phyloP scores from a whole-genome alignment of 2,888 invertebrate genomes.

The Empis livida region DNA sequence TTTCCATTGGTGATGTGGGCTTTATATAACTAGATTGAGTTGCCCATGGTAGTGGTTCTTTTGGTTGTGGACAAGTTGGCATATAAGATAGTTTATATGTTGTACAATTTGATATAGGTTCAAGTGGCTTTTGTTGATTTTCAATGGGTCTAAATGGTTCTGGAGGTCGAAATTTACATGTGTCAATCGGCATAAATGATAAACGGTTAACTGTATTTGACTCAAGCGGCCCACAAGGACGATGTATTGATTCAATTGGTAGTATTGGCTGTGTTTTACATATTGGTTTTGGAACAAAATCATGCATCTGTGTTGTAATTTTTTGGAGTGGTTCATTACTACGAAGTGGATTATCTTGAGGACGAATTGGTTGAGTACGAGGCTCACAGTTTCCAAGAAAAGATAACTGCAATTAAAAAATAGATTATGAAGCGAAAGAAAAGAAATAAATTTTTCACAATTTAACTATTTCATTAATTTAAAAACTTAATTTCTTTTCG shows the following conservation, averaged over 20 bases:
- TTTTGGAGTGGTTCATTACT: constrained; percentile 57
- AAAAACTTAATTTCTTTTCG: too few species aligned
- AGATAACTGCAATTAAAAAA: constrained; percentile 37
- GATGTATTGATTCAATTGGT: constrained; percentile 22
- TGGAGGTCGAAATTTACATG: constrained; percentile 19
- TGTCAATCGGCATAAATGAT: constrained; percentile 28
- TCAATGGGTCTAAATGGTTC: constrained; percentile 23
- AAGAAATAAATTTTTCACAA: too few species aligned
- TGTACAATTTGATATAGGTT: constrained; percentile 33
- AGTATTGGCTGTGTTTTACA: constrained; percentile 25
- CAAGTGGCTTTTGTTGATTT: constrained; percentile 20
- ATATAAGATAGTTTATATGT: constrained; percentile 44
- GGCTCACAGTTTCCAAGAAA: constrained; percentile 44
- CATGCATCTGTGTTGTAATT: constrained; percentile 59
- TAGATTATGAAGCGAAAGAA: too few species aligned
- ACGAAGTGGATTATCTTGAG: constrained; percentile 45
- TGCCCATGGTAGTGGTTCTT: constrained; percentile 29
- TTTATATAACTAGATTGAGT: constrained; percentile 21
- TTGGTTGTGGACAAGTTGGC: constrained; percentile 34
- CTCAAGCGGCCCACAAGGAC: constrained; percentile 25
- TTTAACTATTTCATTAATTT: too few species aligned
- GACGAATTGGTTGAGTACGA: constrained; percentile 44
- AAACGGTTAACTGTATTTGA: constrained; percentile 30
- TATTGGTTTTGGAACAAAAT: constrained; percentile 52
- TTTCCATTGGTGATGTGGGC: constrained; percentile 28